These are phyloP conservation scores for Trileptium ribeirensis DNA, from an alignment of 2,888 invertebrate species.

Conservation along the genomic window DNA sequence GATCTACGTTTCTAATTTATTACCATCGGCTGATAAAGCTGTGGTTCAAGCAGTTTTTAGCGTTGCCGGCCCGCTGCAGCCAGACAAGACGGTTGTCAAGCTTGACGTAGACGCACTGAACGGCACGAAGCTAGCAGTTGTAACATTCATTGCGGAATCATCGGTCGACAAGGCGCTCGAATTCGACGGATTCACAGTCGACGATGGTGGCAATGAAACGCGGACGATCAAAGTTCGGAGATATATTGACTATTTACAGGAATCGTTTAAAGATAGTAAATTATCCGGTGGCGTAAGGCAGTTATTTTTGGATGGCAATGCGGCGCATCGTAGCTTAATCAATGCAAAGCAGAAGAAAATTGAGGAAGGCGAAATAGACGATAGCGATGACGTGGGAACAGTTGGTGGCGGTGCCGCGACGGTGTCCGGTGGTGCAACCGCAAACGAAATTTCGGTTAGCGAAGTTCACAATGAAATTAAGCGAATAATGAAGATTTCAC, in stretches of 20 bases:
- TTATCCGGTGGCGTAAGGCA: neutral
- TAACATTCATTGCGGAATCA: neutral
- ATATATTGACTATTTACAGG: neutral
- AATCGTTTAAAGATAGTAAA: neutral
- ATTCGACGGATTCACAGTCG: neutral
- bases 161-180: neutral
- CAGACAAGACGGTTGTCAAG: no score
- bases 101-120: no score
- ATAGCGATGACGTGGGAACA: no score
- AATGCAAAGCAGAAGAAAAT: neutral
- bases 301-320: neutral
- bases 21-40: neutral
- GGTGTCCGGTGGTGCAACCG: no score
- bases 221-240: neutral
- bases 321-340: neutral
- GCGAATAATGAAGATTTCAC: neutral
- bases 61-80: no score
- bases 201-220: neutral
- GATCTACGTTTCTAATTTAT: neutral
- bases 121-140: neutral
- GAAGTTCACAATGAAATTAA: neutral
- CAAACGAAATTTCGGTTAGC: no score
- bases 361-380: neutral
- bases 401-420: no score
- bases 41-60: neutral